Base-by-base conservation (phyloP, 2,888 invertebrate species). In the Capitulum mitella region DNA sequence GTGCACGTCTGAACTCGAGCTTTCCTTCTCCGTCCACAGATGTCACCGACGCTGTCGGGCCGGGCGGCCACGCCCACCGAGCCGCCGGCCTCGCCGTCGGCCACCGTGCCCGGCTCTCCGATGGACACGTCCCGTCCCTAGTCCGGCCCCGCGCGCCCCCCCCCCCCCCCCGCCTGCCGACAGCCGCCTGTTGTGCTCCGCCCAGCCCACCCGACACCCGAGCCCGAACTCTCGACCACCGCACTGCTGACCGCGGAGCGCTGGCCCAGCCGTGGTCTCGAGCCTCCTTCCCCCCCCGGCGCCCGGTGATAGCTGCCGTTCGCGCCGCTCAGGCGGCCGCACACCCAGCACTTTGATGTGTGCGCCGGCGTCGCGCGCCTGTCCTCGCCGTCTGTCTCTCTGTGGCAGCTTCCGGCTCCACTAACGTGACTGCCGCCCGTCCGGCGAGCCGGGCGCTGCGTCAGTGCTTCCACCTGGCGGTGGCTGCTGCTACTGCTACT, bases 21-120 rank as follows among this genome's bases (percentile, higher is more conserved):
- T 79, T 64, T 64, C 51, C 78, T 22, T 75, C 70, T 22, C 78
- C 54, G 79, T 77, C 77, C 29, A 78, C 79, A 70, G 78, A 70
- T 29, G 54, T 46, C 40, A 16, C n/a, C 78, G 34, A 54, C 29
- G n/a, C 37, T 70, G 64, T 37, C 46, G n/a, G 75, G 34, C 29
- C 75, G 75, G 22, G 40, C 75, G 43, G 46, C 75, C 75, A 75
- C 75, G 1, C 75, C 46, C 14, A 75, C 75, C 29, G 75, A 75
- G 16, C 75, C 43, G 29, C 43, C 75, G 29, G 75, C 46, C 19
- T 75, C 75, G 0, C 75, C 75, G 14, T 46, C 46, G 3, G n/a
- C 29, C 14, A 5, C 16, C 1, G 46, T 75, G n/a, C 75, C 75
- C 10, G 75, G 75, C 43, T 75, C 75, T 1, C 75, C 75, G 3